Percentiles rank a stretch among this genome's conserved stretches.
These are phyloP conservation scores for Eciton burchellii DNA, from an alignment of 1,140 invertebrate genomes.

Conservation along the genomic window DNA sequence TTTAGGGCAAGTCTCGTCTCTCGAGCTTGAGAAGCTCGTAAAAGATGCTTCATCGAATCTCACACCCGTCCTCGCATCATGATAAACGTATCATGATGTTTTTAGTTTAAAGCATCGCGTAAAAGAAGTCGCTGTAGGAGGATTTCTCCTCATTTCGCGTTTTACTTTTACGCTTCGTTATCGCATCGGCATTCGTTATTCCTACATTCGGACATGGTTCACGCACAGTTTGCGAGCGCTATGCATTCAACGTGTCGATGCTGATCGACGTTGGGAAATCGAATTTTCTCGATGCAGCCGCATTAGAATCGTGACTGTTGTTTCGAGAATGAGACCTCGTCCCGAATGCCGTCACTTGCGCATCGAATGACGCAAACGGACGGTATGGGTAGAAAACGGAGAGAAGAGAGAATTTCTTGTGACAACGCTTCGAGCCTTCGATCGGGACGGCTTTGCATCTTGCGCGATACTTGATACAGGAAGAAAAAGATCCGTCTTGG, in stretches of 20 bases:
- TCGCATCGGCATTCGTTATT: background rate
- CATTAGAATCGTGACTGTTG: conserved; percentile 23
- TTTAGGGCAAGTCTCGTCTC: too few species aligned
- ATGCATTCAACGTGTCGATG: background rate
- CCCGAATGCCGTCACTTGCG: conserved; percentile 40
- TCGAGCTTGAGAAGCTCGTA: too few species aligned
- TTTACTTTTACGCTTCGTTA: background rate
- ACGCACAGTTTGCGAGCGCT: too few species aligned
- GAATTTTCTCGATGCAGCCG: background rate
- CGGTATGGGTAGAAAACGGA: background rate
- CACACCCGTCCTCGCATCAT: background rate
- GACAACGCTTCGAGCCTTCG: background rate
- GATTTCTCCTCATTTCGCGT: too few species aligned
- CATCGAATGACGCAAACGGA: conserved; percentile 20
- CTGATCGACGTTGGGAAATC: background rate
- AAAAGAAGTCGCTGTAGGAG: too few species aligned
- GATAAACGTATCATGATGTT: too few species aligned
- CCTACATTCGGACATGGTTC: background rate
- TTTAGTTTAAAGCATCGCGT: too few species aligned
- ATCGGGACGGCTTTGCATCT: background rate
- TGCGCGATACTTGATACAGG: background rate
- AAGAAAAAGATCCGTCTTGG: background rate
- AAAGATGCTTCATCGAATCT: background rate
- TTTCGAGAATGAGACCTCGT: conserved; percentile 43
- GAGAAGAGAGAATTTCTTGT: background rate